Conservation (phyloP, 2,888 invertebrate genomes). For the Noctua janthina region DNA sequence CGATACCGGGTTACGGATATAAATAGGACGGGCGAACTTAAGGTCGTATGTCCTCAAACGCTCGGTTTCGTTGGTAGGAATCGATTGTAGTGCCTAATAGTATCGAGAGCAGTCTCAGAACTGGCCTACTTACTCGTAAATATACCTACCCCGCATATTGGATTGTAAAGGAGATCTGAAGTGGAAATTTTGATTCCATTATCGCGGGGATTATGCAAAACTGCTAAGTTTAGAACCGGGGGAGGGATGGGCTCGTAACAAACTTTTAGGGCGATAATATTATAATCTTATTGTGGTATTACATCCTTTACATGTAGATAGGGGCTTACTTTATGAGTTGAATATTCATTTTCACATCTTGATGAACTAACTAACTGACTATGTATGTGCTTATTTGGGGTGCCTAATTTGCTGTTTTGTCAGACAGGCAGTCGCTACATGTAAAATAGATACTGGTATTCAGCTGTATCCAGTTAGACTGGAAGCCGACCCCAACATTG, state of each 20-base stretch:
- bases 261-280: slow-evolving; percentile 50
- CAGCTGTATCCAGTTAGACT: too few relatives aligned
- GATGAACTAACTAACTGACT: not conserved
- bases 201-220: slow-evolving; percentile 52
- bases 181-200: slow-evolving; percentile 47
- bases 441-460: too few relatives aligned
- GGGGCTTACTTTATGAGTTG: slow-evolving; percentile 23
- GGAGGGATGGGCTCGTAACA: slow-evolving; percentile 11
- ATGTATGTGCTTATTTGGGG: not conserved
- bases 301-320: slow-evolving; percentile 27
- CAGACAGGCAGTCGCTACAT: too few relatives aligned
- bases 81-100: slow-evolving; percentile 77
- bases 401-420: not conserved
- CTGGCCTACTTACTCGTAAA: slow-evolving; percentile 51
- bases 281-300: slow-evolving; percentile 43
- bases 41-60: slow-evolving; percentile 76
- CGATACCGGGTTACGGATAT: slow-evolving; percentile 87
- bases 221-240: slow-evolving; percentile 45
- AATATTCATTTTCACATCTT: slow-evolving; percentile 24
- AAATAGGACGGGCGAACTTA: slow-evolving; percentile 87
- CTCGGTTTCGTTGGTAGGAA: slow-evolving; percentile 83
- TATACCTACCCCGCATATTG: slow-evolving; percentile 23
- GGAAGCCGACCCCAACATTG: too few relatives aligned
- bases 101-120: slow-evolving; percentile 44
- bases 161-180: slow-evolving; percentile 41